Evolutionary conservation across 2,113 vertebrate species (phyloP), one percentile per base, ranked within the genome.

Genomic region (Sorex fumeus): DNA sequence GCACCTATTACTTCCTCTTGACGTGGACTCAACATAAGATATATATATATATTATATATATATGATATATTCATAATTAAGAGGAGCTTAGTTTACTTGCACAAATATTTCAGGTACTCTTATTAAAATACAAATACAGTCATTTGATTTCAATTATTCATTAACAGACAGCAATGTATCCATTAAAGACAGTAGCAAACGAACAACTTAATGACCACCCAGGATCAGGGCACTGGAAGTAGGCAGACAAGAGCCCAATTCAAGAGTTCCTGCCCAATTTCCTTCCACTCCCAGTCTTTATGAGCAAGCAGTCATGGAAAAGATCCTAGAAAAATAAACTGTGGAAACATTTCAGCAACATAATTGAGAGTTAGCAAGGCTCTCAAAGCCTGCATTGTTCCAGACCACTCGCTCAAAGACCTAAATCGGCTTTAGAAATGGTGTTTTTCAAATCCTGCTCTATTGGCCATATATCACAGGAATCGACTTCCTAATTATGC

Each of bases 361-460:
- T 91, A 97, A 97, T 96, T 85, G 79, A 91, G 97, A 97, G 98
- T 98, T 97, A 98, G 96, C 67, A 79, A 98, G 94, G 93, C 96
- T 97, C 98, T 99, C 97, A 98, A 98, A 98, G 98, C 97, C 92
- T 88, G 96, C 95, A 98, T 94, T 98, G 98, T 98, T 98, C 96
- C 84, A 97, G 96, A 75, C 90, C 62, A 94, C 97, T 98, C 97
- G 96, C 97, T 98, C 98, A 98, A 98, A 98, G 97, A 84, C 85
- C 53, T 40, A 88, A 91, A 98, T 98, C 98, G 98, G 97, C 91
- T 96, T 95, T 91, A 84, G 90, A 95, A 95, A 97, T 84, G 92
- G 95, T 93, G 88, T 95, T 94, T 91, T 93, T 96, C 75, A 95
- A 93, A 92, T 57, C 83, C 81, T 87, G 19, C 71, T 34, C 64